A percentile compares a stretch with the other conserved stretches of the same genome.
phyloP scores from a whole-genome alignment of 1,140 invertebrate species.

The Medauroidea extradentata region DNA sequence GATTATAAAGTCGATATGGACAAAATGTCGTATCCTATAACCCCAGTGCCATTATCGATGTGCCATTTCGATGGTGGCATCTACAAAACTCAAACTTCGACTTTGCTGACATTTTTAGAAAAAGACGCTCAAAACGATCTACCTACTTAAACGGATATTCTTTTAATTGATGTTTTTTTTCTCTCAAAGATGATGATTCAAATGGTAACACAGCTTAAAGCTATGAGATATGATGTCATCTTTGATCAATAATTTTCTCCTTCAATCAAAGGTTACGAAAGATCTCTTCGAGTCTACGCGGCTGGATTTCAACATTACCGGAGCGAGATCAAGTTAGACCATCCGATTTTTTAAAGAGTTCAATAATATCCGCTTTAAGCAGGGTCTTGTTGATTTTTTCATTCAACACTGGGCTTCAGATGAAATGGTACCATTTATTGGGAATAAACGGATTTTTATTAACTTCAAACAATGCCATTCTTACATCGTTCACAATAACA shows the following conservation, averaged over 20 bases:
- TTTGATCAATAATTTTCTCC: constrained; percentile 15
- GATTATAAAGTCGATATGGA: neutral
- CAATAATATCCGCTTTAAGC: constrained; percentile 30
- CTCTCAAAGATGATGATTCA: too few relatives aligned
- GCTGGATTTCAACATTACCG: constrained; percentile 8
- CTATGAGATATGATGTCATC: constrained; percentile 1
- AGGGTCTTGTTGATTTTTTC: constrained; percentile 29
- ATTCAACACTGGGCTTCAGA: constrained; percentile 24
- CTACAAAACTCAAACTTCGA: constrained; percentile 15
- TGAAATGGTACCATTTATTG: constrained; percentile 25
- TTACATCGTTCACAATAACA: neutral
- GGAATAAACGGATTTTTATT: constrained; percentile 25
- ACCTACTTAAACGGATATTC: too few relatives aligned
- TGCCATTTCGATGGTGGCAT: constrained; percentile 11
- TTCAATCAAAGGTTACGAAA: constrained; percentile 16
- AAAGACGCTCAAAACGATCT: neutral
- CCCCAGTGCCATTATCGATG: constrained; percentile 10
- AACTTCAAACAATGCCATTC: constrained; percentile 10
- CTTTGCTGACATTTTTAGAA: constrained; percentile 10
- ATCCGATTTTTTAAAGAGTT: constrained; percentile 23
- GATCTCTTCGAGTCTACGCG: constrained; percentile 2
- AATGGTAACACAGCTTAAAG: neutral
- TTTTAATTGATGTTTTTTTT: too few relatives aligned
- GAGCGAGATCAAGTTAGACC: constrained; percentile 8
- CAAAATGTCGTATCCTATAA: constrained; percentile 10